Percentiles rank a stretch among this genome's conserved stretches.
These are phyloP conservation scores for Mola mola DNA, from an alignment of 2,113 vertebrate genomes.

Conservation along the genomic window DNA sequence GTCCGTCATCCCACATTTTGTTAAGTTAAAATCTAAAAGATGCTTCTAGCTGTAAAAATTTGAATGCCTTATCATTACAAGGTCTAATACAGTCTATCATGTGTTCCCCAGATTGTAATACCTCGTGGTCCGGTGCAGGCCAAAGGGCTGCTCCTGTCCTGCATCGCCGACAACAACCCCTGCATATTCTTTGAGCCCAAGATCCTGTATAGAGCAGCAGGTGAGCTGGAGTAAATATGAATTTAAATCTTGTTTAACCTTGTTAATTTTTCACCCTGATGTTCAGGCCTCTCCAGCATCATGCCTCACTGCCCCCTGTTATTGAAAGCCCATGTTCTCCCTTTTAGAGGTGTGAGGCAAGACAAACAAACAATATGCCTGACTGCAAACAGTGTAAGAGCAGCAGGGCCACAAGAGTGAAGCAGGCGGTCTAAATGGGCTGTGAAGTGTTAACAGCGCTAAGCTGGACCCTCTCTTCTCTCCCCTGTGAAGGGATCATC, in stretches of 20 bases:
- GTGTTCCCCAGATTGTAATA: slow-evolving; percentile 88
- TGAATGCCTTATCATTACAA: background rate
- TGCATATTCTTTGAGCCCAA: slow-evolving; percentile 99
- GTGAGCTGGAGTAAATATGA: slow-evolving; percentile 76
- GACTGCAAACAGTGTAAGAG: slow-evolving; percentile 32
- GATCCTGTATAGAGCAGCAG: slow-evolving; percentile 98
- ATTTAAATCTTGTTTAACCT: background rate
- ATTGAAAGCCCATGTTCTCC: slow-evolving; percentile 47
- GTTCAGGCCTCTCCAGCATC: background rate
- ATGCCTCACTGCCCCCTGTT: background rate
- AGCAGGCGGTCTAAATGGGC: slow-evolving; percentile 33
- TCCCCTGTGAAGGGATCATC: background rate
- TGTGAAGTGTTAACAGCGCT: slow-evolving; percentile 45
- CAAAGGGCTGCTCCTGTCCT: slow-evolving; percentile 94
- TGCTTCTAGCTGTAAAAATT: background rate
- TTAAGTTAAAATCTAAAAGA: too few species aligned
- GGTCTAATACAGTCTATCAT: background rate
- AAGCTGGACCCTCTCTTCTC: background rate
- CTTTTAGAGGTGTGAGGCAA: slow-evolving; percentile 21
- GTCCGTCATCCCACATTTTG: too few species aligned
- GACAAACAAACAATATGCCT: slow-evolving; percentile 40
- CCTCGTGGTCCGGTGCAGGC: slow-evolving; percentile 95
- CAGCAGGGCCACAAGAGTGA: slow-evolving; percentile 43
- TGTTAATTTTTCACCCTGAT: background rate
- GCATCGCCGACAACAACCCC: slow-evolving; percentile 95